Percentiles rank a stretch among this genome's conserved stretches.
Conservation (phyloP, 2,888 invertebrate species). For the Lottia scabra region DNA sequence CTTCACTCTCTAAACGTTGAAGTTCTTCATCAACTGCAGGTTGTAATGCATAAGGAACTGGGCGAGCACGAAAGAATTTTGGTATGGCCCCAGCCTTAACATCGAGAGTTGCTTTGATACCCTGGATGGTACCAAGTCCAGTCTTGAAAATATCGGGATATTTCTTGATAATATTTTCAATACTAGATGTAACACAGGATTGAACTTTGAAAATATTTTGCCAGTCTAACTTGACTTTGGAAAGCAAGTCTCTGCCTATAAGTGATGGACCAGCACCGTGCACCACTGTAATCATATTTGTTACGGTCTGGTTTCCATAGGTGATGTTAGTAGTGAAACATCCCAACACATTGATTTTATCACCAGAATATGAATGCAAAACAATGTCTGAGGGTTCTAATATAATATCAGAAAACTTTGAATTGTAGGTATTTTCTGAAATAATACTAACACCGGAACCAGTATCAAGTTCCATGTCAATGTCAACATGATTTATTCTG, state of each 20-base stretch:
- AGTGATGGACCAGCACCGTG: conserved; percentile 26
- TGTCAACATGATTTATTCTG: not conserved
- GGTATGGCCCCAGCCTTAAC: conserved; percentile 23
- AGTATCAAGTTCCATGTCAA: conserved; percentile 33
- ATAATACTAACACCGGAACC: conserved; percentile 8
- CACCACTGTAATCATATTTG: no score
- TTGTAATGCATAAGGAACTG: conserved; percentile 32
- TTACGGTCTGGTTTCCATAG: no score
- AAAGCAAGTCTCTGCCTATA: conserved; percentile 24
- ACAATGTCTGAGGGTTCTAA: no score
- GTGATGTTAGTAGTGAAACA: no score
- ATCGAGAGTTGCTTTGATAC: conserved; percentile 13
- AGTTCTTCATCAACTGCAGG: conserved; percentile 27
- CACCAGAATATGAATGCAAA: conserved; percentile 19
- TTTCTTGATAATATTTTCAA: no score
- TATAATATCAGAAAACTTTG: no score
- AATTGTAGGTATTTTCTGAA: no score
- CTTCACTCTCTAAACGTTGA: conserved; percentile 21
- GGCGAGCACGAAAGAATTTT: conserved; percentile 30
- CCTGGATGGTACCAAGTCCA: conserved; percentile 2
- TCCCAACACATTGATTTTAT: no score
- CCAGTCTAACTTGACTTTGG: conserved; percentile 32
- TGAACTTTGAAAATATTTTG: conserved; percentile 15
- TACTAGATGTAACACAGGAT: no score
- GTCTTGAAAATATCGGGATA: conserved; percentile 13